Evolutionary conservation across 2,113 vertebrate genomes (phyloP).

Genomic region (Rostratula benghalensis): DNA sequence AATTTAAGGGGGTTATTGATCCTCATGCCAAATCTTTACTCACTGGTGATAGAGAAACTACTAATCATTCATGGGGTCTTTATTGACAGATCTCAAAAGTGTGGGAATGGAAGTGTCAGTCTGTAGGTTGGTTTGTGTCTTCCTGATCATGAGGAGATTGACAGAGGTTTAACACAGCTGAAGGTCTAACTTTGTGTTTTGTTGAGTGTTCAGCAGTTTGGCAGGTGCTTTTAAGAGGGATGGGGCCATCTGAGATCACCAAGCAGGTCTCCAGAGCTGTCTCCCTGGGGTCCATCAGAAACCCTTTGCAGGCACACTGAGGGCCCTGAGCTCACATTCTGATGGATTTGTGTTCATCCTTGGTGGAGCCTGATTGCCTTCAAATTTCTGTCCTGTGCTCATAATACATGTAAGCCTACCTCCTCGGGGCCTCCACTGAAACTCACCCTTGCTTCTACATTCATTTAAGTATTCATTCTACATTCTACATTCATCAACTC

Average conservation of each 20-base stretch:
- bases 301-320: neutral
- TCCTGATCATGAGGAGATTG: neutral
- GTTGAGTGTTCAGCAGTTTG: neutral
- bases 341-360: neutral
- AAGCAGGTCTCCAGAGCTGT: neutral
- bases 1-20: conserved; percentile 36
- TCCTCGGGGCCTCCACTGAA: neutral
- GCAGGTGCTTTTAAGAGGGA: neutral
- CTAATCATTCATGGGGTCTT: neutral
- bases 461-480: no score
- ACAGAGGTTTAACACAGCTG: neutral
- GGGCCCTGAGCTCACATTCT: neutral
- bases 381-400: neutral
- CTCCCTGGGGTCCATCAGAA: neutral
- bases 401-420: accelerated
- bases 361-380: neutral
- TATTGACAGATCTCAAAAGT: neutral
- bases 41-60: neutral
- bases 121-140: neutral
- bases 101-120: neutral
- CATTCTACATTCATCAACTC: neutral
- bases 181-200: neutral
- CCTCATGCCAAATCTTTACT: neutral
- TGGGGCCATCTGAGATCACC: neutral
- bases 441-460: neutral